Evolutionary conservation across 2,888 invertebrate genomes (phyloP).

Genomic region (Dysmachus trigonus): DNA sequence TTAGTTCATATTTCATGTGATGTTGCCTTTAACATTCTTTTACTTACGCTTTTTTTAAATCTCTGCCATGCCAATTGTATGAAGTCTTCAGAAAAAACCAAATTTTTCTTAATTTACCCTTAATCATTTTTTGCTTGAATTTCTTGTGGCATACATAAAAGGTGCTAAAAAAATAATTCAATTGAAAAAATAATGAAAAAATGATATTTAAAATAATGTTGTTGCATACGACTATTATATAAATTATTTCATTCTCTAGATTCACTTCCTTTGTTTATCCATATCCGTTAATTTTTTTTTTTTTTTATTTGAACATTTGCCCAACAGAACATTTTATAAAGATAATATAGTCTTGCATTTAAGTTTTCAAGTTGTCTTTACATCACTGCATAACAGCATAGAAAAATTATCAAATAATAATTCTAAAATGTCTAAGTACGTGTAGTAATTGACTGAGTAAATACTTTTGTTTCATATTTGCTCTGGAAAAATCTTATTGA

Average conservation of each 20-base stretch:
- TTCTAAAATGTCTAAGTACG: no score
- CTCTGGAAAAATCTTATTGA: neutral
- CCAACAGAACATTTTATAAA: no score
- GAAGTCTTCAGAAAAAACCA: neutral
- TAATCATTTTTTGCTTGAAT: conserved; percentile 31
- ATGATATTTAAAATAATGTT: neutral
- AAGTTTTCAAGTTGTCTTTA: no score
- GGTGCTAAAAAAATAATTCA: conserved; percentile 50
- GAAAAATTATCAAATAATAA: no score
- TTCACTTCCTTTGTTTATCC: no score
- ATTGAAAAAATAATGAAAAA: neutral
- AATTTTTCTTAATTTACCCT: neutral
- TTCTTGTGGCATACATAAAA: conserved; percentile 53
- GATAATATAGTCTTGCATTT: no score
- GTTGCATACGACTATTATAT: neutral
- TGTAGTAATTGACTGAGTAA: no score
- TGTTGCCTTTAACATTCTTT: neutral
- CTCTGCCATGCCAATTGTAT: neutral
- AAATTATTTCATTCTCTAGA: no score
- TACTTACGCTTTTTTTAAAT: neutral
- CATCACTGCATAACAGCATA: no score
- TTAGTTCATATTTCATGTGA: neutral
- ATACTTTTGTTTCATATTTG: no score
- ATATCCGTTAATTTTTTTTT: no score
- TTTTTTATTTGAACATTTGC: no score